Percentiles rank a stretch among this genome's conserved stretches.
These are phyloP conservation scores for Cephus spinipes DNA, from an alignment of 2,888 invertebrate genomes.

Conservation along the genomic window DNA sequence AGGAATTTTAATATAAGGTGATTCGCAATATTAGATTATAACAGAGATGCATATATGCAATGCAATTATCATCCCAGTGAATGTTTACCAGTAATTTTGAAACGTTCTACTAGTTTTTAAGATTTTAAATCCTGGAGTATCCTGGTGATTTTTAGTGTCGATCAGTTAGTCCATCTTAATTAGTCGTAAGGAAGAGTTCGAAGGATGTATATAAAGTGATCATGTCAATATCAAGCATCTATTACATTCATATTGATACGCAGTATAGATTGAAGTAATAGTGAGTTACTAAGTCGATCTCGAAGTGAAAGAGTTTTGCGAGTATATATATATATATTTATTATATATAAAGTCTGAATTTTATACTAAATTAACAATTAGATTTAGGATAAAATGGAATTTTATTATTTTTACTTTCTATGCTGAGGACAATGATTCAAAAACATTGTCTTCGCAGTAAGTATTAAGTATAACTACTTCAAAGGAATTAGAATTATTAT, in stretches of 20 bases:
- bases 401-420: not conserved
- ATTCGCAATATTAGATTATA: not conserved
- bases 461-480: not conserved
- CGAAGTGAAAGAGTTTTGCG: not conserved
- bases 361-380: not conserved
- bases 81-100: not conserved
- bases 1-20: not conserved
- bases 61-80: not conserved
- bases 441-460: not conserved
- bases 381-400: not conserved
- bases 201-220: slow-evolving; percentile 15
- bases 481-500: not conserved
- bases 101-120: not conserved
- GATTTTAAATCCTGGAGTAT: not conserved
- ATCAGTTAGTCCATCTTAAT: slow-evolving; percentile 6
- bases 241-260: not conserved
- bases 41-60: not conserved
- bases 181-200: slow-evolving; percentile 12
- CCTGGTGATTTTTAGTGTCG: not conserved
- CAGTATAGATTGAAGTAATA: not conserved
- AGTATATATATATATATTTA: not conserved
- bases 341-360: not conserved
- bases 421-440: not conserved
- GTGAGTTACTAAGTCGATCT: not conserved
- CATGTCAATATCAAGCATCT: slow-evolving; percentile 2